Conservation (phyloP, 2,113 vertebrate species). For the Picathartes gymnocephalus region DNA sequence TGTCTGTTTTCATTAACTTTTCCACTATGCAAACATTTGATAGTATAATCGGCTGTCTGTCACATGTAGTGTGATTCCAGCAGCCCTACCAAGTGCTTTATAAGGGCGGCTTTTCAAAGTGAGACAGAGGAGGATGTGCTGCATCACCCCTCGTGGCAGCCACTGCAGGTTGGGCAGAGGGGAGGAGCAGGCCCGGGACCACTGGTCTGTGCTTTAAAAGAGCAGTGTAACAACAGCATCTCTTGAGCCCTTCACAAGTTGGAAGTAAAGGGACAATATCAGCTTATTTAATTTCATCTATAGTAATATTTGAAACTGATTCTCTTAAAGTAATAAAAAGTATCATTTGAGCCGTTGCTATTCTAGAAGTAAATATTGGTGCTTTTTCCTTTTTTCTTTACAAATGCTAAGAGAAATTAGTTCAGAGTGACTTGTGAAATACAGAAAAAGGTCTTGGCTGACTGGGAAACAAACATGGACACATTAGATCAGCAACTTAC, state of each 20-base stretch:
- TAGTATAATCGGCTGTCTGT: background rate
- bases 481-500: background rate
- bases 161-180: background rate
- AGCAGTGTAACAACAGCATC: background rate
- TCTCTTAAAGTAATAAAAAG: background rate
- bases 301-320: background rate
- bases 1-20: background rate
- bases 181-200: background rate
- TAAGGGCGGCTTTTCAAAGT: background rate
- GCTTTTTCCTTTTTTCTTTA: background rate
- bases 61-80: background rate
- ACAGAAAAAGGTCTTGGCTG: background rate
- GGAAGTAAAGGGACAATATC: background rate
- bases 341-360: background rate
- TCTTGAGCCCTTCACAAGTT: background rate
- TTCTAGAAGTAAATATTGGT: background rate
- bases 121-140: background rate
- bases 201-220: background rate
- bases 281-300: background rate
- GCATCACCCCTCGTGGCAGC: background rate
- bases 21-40: background rate
- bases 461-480: background rate
- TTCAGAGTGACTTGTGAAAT: background rate
- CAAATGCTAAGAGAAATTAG: background rate
- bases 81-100: background rate